Percentiles rank a stretch among this genome's conserved stretches.
Evolutionary conservation across 2,113 vertebrate genomes (phyloP).

Genomic region (Ailurus styani): DNA sequence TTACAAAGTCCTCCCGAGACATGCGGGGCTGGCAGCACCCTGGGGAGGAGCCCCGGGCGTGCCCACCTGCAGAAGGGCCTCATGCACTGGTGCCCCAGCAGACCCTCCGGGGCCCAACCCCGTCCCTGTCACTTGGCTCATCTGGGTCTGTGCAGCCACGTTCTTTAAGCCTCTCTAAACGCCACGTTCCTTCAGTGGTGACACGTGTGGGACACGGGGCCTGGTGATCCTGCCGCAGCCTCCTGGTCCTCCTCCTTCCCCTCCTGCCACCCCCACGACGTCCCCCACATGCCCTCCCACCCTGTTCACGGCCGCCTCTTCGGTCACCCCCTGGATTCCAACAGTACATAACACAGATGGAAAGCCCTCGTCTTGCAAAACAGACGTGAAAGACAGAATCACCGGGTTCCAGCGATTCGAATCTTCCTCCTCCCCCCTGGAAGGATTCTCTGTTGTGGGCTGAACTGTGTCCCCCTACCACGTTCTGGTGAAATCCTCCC

Average conservation of each 20-base stretch:
- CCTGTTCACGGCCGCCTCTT: no score
- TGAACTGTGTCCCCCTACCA: neutral
- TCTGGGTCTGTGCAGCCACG: neutral
- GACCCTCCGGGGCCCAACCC: no score
- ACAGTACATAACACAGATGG: neutral
- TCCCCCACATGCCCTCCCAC: neutral
- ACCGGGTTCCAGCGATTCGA: fast-evolving
- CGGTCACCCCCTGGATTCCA: neutral
- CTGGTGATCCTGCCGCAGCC: neutral
- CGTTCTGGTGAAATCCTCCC: neutral
- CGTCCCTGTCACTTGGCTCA: neutral
- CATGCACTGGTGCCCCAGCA: no score
- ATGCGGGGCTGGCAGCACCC: no score
- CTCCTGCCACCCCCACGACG: fast-evolving
- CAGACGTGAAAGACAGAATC: neutral
- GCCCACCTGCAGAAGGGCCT: neutral
- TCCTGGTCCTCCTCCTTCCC: neutral
- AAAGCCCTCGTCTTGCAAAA: neutral
- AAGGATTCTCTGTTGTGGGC: neutral
- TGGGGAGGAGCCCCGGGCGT: neutral
- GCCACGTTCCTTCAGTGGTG: neutral
- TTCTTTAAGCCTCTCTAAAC: neutral
- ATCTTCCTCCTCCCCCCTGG: neutral
- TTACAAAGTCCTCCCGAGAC: neutral
- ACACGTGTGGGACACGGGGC: neutral